Conservation (phyloP, 2,888 invertebrate genomes). For the Acrobasis repandana region DNA sequence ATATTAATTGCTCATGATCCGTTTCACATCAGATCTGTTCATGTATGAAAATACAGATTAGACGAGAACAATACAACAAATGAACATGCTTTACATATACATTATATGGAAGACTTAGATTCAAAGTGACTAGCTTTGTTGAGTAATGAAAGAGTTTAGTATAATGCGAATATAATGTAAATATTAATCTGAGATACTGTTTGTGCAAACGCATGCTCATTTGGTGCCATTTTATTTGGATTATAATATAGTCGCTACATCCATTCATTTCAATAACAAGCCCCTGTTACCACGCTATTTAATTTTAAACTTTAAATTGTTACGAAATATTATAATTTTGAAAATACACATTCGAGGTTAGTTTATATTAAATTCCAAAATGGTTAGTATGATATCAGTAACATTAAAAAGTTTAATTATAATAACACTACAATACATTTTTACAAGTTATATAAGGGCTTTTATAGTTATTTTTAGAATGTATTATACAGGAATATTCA, state of each 20-base stretch:
- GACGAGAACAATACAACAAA: conserved; percentile 63
- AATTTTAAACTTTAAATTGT: conserved; percentile 21
- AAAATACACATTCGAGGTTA: background rate
- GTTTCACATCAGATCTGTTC: conserved; percentile 47
- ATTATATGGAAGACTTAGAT: conserved; percentile 34
- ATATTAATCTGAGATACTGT: conserved; percentile 24
- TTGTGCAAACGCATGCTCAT: conserved; percentile 75
- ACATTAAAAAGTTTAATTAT: conserved; percentile 18
- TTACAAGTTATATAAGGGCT: conserved; percentile 17
- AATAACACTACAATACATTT: conserved; percentile 12
- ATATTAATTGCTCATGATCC: conserved; percentile 55
- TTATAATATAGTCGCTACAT: conserved; percentile 51
- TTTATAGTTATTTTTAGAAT: conserved; percentile 3
- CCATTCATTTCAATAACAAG: conserved; percentile 30
- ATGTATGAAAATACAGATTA: conserved; percentile 59
- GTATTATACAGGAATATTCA: conserved; percentile 26
- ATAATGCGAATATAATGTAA: background rate
- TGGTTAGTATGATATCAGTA: background rate
- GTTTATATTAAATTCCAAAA: conserved; percentile 1
- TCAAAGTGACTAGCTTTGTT: background rate
- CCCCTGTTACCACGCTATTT: conserved; percentile 25
- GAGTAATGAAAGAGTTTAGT: background rate
- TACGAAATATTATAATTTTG: conserved; percentile 4
- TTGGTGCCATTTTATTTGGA: conserved; percentile 56
- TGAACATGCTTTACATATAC: conserved; percentile 69